These are phyloP conservation scores for Amphipyra berbera DNA, from an alignment of 2,888 invertebrate species.

Conservation along the genomic window DNA sequence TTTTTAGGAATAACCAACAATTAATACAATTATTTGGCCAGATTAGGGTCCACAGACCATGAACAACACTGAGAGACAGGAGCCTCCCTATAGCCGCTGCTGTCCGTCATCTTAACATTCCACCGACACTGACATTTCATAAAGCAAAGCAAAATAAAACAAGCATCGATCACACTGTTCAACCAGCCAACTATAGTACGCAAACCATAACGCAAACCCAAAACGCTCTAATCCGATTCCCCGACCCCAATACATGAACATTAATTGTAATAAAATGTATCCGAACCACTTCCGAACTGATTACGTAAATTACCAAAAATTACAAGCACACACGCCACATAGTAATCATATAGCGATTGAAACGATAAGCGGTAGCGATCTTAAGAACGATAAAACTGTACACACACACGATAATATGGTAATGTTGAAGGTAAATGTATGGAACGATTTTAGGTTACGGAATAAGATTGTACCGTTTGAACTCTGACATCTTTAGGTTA, in stretches of 20 bases:
- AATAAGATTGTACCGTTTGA: conserved; percentile 39
- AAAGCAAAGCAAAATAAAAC: not conserved
- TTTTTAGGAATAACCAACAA: too few species aligned
- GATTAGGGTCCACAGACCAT: too few species aligned
- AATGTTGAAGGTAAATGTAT: conserved; percentile 48
- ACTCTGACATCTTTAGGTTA: conserved; percentile 33
- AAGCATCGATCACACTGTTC: not conserved
- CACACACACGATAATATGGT: conserved; percentile 56
- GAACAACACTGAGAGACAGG: too few species aligned
- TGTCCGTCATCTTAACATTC: too few species aligned
- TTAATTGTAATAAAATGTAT: conserved; percentile 59
- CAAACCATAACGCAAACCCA: conserved; percentile 12
- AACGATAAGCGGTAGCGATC: conserved; percentile 48
- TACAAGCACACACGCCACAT: conserved; percentile 59
- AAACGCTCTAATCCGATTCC: conserved; percentile 28
- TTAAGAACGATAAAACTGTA: conserved; percentile 45
- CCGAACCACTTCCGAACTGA: conserved; percentile 55
- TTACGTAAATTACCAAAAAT: conserved; percentile 56
- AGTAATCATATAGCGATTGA: conserved; percentile 58
- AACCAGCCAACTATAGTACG: not conserved
- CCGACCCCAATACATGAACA: conserved; percentile 53
- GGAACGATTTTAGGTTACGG: conserved; percentile 19
- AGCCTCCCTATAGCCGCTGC: too few species aligned
- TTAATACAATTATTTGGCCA: too few species aligned
- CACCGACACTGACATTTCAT: too few species aligned